Evolutionary conservation across 2,888 invertebrate genomes (phyloP).

Genomic region (Suillia variegata): DNA sequence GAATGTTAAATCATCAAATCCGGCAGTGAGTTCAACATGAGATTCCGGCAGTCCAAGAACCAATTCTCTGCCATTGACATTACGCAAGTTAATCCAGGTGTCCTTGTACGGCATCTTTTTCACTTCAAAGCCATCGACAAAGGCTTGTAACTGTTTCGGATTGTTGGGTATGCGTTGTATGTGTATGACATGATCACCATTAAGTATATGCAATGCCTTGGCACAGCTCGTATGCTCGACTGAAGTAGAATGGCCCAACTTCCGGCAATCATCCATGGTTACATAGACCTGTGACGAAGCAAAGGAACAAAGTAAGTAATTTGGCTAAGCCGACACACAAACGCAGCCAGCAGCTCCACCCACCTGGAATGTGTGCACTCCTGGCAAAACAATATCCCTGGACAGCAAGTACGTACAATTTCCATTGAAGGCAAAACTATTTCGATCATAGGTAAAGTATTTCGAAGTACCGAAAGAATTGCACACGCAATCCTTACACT

Average conservation of each 20-base stretch:
- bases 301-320: conserved; percentile 2
- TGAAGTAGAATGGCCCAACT: conserved; percentile 49
- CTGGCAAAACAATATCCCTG: conserved; percentile 66
- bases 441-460: conserved; percentile 82
- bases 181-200: conserved; percentile 69
- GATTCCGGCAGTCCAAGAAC: conserved; percentile 69
- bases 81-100: conserved; percentile 68
- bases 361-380: conserved; percentile 58
- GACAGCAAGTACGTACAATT: conserved; percentile 86
- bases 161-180: conserved; percentile 60
- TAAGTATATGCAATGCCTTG: conserved; percentile 71
- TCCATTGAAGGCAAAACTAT: conserved; percentile 78
- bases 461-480: conserved; percentile 80
- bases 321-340: too few species aligned
- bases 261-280: conserved; percentile 73
- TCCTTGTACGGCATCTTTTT: conserved; percentile 64
- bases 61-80: conserved; percentile 67
- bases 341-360: conserved; percentile 17
- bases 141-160: conserved; percentile 47
- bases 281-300: conserved; percentile 74
- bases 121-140: conserved; percentile 56
- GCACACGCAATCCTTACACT: conserved; percentile 79
- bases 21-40: conserved; percentile 70
- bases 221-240: conserved; percentile 66
- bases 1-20: conserved; percentile 63